A percentile compares a stretch with the other conserved stretches of the same genome.
These are phyloP conservation scores for Drosophila nigricruria DNA, from an alignment of 2,888 invertebrate species.

Conservation along the genomic window DNA sequence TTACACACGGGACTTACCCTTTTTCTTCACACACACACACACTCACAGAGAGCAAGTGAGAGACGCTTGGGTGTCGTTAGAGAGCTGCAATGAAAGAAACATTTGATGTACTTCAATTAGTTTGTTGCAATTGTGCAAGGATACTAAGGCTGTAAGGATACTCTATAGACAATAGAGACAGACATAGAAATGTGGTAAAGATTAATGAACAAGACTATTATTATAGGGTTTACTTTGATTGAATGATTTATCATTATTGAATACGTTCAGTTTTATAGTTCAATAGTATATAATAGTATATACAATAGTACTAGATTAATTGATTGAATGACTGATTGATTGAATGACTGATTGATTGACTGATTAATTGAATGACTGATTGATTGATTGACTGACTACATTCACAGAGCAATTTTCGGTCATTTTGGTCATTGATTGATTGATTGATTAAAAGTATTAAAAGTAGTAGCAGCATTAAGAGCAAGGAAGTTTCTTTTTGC, in stretches of 20 bases:
- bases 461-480: too few relatives aligned
- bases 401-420: too few relatives aligned
- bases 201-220: too few relatives aligned
- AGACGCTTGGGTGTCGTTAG: constrained; percentile 67
- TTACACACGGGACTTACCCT: constrained; percentile 47
- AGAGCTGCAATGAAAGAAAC: constrained; percentile 60
- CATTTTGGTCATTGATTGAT: neutral
- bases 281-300: too few relatives aligned
- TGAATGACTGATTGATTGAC: neutral
- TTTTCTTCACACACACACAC: constrained; percentile 32
- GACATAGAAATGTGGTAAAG: neutral
- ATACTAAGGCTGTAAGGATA: neutral
- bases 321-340: neutral
- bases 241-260: neutral
- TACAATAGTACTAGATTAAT: too few relatives aligned
- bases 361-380: neutral
- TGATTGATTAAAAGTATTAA: too few relatives aligned
- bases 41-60: constrained; percentile 23
- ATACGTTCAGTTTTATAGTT: too few relatives aligned
- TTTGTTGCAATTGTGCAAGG: constrained; percentile 32
- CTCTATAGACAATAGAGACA: neutral
- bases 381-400: neutral
- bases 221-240: neutral
- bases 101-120: constrained; percentile 70
- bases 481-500: too few relatives aligned